phyloP scores from a whole-genome alignment of 1,140 invertebrate species.

The Rhizoglyphus robini region DNA sequence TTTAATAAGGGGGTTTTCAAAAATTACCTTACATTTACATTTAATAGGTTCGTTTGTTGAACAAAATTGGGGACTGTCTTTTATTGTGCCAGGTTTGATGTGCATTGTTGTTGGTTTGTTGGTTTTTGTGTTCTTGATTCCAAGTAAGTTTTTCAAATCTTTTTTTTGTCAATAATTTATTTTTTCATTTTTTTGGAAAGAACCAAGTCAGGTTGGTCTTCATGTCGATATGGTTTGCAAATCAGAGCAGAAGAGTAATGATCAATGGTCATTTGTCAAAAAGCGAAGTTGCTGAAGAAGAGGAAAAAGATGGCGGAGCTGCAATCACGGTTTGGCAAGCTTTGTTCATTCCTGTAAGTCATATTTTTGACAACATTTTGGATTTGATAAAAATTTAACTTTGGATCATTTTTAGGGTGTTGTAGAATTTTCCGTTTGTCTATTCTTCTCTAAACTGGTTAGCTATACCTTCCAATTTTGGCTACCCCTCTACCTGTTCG shows the following conservation, averaged over 20 bases:
- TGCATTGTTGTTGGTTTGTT: constrained; percentile 60
- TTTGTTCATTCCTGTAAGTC: constrained; percentile 57
- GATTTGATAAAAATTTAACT: too few relatives aligned
- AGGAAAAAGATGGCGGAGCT: too few relatives aligned
- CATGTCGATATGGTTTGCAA: too few relatives aligned
- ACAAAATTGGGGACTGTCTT: constrained; percentile 72
- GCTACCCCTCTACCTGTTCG: constrained; percentile 39
- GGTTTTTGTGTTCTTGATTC: constrained; percentile 67
- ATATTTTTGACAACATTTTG: too few relatives aligned
- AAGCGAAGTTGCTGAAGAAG: too few relatives aligned
- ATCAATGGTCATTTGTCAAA: too few relatives aligned
- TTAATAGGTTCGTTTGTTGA: constrained; percentile 75
- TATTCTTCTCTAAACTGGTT: constrained; percentile 95
- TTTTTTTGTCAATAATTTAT: neutral
- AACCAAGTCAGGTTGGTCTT: neutral
- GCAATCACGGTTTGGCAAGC: constrained; percentile 59
- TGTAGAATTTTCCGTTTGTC: constrained; percentile 75
- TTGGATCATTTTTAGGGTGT: constrained; percentile 62
- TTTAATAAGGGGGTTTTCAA: too few relatives aligned
- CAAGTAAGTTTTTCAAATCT: neutral
- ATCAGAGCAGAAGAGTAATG: too few relatives aligned
- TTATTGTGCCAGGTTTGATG: constrained; percentile 79
- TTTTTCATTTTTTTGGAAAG: neutral
- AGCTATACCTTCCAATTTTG: constrained; percentile 95
- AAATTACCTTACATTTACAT: too few relatives aligned